A percentile compares a stretch with the other conserved stretches of the same genome.
Evolutionary conservation across 2,797 vertebrate species (phyloP).

Genomic region (Podarcis siculus): DNA sequence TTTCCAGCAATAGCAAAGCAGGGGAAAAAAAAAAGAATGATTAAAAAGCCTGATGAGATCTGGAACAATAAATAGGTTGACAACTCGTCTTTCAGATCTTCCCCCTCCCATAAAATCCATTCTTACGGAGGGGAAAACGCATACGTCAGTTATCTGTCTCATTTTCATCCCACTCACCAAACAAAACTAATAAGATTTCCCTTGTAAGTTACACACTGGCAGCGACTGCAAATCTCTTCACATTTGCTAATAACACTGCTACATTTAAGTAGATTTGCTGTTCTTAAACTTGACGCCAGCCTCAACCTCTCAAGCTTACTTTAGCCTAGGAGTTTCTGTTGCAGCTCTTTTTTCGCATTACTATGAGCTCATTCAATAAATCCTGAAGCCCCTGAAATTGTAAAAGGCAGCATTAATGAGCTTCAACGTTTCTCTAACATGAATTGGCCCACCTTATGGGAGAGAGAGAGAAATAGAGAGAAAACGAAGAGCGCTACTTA

Average conservation of each 20-base stretch:
- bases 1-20: slow-evolving; percentile 20
- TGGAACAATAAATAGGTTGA: slow-evolving; percentile 37
- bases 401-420: slow-evolving; percentile 50
- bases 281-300: slow-evolving; percentile 50
- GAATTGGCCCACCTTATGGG: neutral
- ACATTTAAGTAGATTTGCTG: slow-evolving; percentile 57
- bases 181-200: slow-evolving; percentile 48
- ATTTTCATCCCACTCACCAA: slow-evolving; percentile 68
- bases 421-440: slow-evolving; percentile 55
- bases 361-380: slow-evolving; percentile 65
- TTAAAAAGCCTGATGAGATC: slow-evolving; percentile 48
- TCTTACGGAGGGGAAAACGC: slow-evolving; percentile 40
- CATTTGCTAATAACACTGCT: slow-evolving; percentile 52
- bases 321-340: slow-evolving; percentile 67
- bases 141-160: slow-evolving; percentile 70
- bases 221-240: slow-evolving; percentile 61
- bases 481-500: neutral
- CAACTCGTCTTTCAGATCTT: slow-evolving; percentile 47
- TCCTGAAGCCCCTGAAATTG: slow-evolving; percentile 21
- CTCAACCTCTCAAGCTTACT: slow-evolving; percentile 44
- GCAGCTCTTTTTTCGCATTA: slow-evolving; percentile 54
- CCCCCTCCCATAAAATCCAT: slow-evolving; percentile 27
- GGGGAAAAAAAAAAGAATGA: slow-evolving; percentile 45
- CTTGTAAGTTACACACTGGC: slow-evolving; percentile 62
- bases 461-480: neutral